phyloP scores from a whole-genome alignment of 1,140 invertebrate genomes.

The Leptopilina boulardi region DNA sequence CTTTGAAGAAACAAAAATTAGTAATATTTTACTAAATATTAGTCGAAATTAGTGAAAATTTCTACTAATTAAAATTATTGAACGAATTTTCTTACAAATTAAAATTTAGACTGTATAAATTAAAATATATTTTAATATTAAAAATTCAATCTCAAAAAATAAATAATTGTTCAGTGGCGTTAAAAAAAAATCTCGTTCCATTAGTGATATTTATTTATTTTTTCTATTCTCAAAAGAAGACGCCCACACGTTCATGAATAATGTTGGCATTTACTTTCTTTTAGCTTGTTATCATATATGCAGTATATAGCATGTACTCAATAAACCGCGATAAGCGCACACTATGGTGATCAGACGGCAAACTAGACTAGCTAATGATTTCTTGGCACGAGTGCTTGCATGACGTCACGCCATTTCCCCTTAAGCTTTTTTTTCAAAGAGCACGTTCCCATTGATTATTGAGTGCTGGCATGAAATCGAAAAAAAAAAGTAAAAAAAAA shows the following conservation, averaged over 20 bases:
- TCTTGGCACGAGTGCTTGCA: constrained; percentile 47
- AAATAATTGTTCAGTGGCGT: too few relatives aligned
- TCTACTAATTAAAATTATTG: too few relatives aligned
- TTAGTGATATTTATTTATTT: too few relatives aligned
- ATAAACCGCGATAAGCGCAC: constrained; percentile 47
- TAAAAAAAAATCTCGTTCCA: neutral
- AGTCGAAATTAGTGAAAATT: too few relatives aligned
- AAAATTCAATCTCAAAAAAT: too few relatives aligned
- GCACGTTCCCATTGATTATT: constrained; percentile 20
- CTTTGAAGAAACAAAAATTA: too few relatives aligned
- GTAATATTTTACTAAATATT: too few relatives aligned
- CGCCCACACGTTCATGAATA: constrained; percentile 13
- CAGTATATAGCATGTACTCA: constrained; percentile 5
- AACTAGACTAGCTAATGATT: constrained; percentile 48
- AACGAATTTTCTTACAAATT: too few relatives aligned
- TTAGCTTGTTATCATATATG: constrained; percentile 11
- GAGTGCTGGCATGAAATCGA: neutral
- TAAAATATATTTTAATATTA: too few relatives aligned
- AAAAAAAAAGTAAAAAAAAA: too few relatives aligned
- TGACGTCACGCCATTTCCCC: constrained; percentile 59
- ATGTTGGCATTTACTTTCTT: constrained; percentile 6
- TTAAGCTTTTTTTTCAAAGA: constrained; percentile 28
- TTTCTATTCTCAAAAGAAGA: neutral
- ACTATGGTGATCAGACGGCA: constrained; percentile 48
- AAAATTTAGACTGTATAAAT: too few relatives aligned